These are phyloP conservation scores for Anolis carolinensis DNA, from an alignment of 2,113 vertebrate genomes.

Conservation along the genomic window DNA sequence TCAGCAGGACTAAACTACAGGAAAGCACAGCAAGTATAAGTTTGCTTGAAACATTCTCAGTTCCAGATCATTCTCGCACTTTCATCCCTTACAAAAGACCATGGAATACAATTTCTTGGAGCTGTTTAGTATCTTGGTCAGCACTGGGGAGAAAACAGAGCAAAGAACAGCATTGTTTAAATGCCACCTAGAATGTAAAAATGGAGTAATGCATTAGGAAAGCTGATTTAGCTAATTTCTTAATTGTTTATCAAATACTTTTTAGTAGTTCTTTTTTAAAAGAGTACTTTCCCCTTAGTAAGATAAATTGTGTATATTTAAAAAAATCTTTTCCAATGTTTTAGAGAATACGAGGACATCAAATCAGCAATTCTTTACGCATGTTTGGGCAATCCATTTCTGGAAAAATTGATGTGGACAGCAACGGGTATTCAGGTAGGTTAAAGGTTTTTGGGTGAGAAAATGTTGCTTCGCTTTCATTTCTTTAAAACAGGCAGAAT, in stretches of 20 bases:
- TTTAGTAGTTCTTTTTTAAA: not conserved
- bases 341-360: conserved; percentile 82
- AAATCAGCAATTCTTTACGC: conserved; percentile 75
- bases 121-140: not conserved
- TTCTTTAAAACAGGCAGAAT: not conserved
- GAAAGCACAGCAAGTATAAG: not conserved
- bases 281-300: not conserved
- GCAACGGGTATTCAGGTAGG: conserved; percentile 87
- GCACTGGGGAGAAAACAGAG: not conserved
- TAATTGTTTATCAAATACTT: not conserved
- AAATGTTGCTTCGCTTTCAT: conserved; percentile 22
- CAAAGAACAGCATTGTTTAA: conserved; percentile 1
- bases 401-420: conserved; percentile 83
- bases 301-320: not conserved
- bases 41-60: not conserved
- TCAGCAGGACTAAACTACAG: not conserved
- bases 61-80: not conserved
- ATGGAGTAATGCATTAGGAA: not conserved
- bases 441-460: conserved; percentile 17
- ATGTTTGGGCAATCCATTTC: conserved; percentile 90
- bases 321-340: not conserved
- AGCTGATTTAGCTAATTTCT: conserved; percentile 14
- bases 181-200: not conserved
- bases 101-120: not conserved
- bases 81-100: not conserved